phyloP scores from a whole-genome alignment of 2,888 invertebrate species.

The Diadegma fenestrale region DNA sequence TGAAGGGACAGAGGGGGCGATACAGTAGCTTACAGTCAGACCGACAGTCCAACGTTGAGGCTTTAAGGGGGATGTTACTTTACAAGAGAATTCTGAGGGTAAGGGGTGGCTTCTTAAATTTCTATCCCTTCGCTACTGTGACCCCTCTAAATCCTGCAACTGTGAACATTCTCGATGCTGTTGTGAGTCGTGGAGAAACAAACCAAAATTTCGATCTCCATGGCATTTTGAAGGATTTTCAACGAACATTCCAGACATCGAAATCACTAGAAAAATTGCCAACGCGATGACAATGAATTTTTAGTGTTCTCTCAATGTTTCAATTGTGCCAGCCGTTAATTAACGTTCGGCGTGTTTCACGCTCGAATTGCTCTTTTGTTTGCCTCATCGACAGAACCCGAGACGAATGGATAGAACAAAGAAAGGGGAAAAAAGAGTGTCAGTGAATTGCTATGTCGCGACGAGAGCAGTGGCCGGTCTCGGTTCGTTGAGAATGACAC shows the following conservation, averaged over 20 bases:
- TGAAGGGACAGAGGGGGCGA: slow-evolving; percentile 35
- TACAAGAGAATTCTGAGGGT: slow-evolving; percentile 74
- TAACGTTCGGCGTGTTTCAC: not conserved
- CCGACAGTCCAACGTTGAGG: slow-evolving; percentile 77
- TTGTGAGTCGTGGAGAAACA: slow-evolving; percentile 33
- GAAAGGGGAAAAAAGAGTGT: slow-evolving; percentile 50
- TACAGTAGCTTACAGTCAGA: slow-evolving; percentile 64
- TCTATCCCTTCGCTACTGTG: slow-evolving; percentile 31
- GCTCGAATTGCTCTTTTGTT: slow-evolving; percentile 5
- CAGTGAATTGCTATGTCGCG: slow-evolving; percentile 51
- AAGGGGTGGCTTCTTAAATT: slow-evolving; percentile 48
- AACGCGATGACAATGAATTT: not conserved
- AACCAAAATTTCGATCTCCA: not conserved
- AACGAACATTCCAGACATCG: not conserved
- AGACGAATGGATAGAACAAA: slow-evolving; percentile 32
- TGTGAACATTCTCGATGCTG: slow-evolving; percentile 11
- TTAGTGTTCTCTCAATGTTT: not conserved
- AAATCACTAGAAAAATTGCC: not conserved
- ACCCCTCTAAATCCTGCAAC: slow-evolving; percentile 25
- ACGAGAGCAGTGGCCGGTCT: slow-evolving; percentile 58
- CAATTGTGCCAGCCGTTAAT: slow-evolving; percentile 12
- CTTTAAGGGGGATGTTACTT: slow-evolving; percentile 80
- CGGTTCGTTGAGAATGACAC: slow-evolving; percentile 75
- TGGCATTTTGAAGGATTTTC: not conserved
- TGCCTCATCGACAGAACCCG: not conserved